phyloP scores from a whole-genome alignment of 1,140 invertebrate genomes.

The Orchesella cincta region DNA sequence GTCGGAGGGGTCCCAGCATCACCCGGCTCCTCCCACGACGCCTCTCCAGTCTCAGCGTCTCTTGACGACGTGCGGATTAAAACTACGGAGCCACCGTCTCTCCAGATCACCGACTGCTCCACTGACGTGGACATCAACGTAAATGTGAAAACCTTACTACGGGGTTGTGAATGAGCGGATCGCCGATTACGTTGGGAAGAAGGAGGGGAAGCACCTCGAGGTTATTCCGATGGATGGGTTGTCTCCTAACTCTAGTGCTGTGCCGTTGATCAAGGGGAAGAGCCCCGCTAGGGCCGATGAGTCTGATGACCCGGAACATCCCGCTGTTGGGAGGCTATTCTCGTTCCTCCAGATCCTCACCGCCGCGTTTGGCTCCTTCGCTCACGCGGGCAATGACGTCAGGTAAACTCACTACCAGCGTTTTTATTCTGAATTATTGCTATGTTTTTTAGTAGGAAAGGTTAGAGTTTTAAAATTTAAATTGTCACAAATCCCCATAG shows the following conservation, averaged over 20 bases:
- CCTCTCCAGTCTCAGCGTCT: not conserved
- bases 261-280: conserved; percentile 64
- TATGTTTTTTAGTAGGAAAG: not conserved
- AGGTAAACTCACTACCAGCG: no score
- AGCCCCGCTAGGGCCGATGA: not conserved
- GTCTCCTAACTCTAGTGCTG: conserved; percentile 74
- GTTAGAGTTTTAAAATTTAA: no score
- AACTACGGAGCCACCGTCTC: conserved; percentile 20
- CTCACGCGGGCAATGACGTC: conserved; percentile 98
- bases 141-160: conserved; percentile 19
- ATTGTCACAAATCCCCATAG: no score
- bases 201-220: conserved; percentile 31
- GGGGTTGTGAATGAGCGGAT: conserved; percentile 9
- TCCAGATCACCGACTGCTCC: conserved; percentile 11
- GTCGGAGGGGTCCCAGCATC: conserved; percentile 33
- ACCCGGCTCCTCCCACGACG: conserved; percentile 4
- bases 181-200: not conserved
- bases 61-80: conserved; percentile 11
- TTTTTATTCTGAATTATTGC: no score
- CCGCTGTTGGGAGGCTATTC: conserved; percentile 76
- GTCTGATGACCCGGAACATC: conserved; percentile 57
- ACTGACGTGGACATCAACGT: not conserved
- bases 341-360: conserved; percentile 94
- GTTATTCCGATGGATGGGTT: conserved; percentile 55
- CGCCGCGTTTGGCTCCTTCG: conserved; percentile 95